Evolutionary conservation across 2,888 invertebrate genomes (phyloP), one percentile per base, ranked within the genome.

Genomic region (Scaptomyza reducta): DNA sequence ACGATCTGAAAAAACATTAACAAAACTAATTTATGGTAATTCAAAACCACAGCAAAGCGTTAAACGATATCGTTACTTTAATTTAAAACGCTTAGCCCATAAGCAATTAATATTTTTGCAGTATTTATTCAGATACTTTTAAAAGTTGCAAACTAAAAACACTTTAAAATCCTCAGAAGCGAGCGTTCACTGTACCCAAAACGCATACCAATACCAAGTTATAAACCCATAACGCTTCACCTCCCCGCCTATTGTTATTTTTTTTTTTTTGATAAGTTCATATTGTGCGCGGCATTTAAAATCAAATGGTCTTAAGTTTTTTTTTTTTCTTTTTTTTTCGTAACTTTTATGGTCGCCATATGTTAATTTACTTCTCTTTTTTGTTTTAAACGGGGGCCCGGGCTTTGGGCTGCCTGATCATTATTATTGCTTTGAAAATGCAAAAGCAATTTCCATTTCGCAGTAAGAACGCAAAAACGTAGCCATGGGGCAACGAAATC

Each of bases 391-490:
- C 0, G 11, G 11, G 33, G 3, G 38, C 14, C 35, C 18, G 31
- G 7, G 29, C 41, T 25, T 18, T 18, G 13, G 13, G n/a, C 47
- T 33, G 18, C 33, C 33, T 13, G 13, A 3, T 18, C 33, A n/a
- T 18, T n/a, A 35, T 54, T 55, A 61, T 77, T 67, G 58, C 60
- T 69, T 75, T 70, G 63, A 60, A 70, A 84, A 68, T 71, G 63
- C 70, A 79, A 81, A 79, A 84, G 63, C 70, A 64, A 79, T 79
- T 88, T 86, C 57, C 79, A 89, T 69, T 85, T 84, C 78, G 69
- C 82, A 74, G 70, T 78, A 79, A 81, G 14, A 81, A 68, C 55
- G 58, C 60, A 72, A 71, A 80, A 77, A 14, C 57, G 62, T 2
- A 1, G 47, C 13, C 53, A 56, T 4, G 44, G 9, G 53, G 49